phyloP scores from a whole-genome alignment of 1,140 invertebrate genomes.

The Heliconius hermathena region DNA sequence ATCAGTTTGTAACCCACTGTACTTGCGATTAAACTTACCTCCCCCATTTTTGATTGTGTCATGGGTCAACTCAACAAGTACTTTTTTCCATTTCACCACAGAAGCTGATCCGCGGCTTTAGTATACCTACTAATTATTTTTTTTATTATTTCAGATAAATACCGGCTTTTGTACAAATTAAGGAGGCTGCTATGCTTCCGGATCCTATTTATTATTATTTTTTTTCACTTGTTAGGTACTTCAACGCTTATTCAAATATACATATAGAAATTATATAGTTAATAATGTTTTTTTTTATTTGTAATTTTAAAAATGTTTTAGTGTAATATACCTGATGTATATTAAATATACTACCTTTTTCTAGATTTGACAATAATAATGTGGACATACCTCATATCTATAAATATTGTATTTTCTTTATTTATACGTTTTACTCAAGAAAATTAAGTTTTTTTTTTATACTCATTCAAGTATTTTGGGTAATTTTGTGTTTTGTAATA shows the following conservation, averaged over 20 bases:
- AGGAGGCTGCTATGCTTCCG: conserved; percentile 53
- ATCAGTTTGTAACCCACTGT: too few relatives aligned
- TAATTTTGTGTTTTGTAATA: background rate
- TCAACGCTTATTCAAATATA: conserved; percentile 73
- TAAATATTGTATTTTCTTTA: background rate
- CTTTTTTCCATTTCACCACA: too few relatives aligned
- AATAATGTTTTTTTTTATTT: conserved; percentile 63
- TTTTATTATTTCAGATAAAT: conserved; percentile 56
- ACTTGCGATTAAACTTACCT: too few relatives aligned
- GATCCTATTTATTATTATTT: conserved; percentile 72
- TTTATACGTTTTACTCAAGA: background rate
- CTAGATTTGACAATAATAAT: background rate
- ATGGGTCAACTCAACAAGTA: too few relatives aligned
- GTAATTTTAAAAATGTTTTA: conserved; percentile 62
- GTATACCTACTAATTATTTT: conserved; percentile 14
- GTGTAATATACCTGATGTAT: conserved; percentile 38
- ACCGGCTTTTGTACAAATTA: conserved; percentile 73
- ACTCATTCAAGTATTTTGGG: background rate
- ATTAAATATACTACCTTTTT: background rate
- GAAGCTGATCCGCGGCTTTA: too few relatives aligned
- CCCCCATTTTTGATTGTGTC: too few relatives aligned
- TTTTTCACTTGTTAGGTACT: conserved; percentile 72
- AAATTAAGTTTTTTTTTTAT: too few relatives aligned
- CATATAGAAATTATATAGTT: conserved; percentile 73
- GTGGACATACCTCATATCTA: background rate